Evolutionary conservation across 37 sponge, comb jelly and placozoan species (phyloP), one percentile per base, ranked within the genome.

Genomic region (Haliclona indistincta): DNA sequence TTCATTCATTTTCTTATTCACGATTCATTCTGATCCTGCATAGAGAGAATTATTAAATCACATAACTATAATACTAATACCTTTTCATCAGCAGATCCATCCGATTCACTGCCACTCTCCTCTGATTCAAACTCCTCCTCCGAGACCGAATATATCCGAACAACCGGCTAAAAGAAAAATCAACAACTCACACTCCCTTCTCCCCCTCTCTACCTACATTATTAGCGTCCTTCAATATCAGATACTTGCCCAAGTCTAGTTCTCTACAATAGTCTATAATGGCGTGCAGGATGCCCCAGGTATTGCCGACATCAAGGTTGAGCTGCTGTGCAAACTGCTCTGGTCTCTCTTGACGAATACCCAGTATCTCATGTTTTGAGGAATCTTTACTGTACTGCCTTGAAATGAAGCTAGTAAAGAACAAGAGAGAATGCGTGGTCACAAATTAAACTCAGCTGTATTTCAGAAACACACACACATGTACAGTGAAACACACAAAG

Each of bases 211-310:
- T 22, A 38, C 65, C 5, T 61, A 86, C 94, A 92, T 93, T 91
- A 56, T 91, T 94, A 22, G 97, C 91, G 34, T 97, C 97, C 78
- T 97, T 97, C 62, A 94, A 58, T 25, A 97, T 84, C 20, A 91
- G 77, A 44, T 94, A 94, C 61, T 97, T 97, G 5, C 92, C 91
- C 15, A 79, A 67, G 4, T 66, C 53, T 22, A 56, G 41, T 23
- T 75, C 76, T 19, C 63, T 35, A 64, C 86, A 90, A 23, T 43
- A 60, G 47, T 98, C 96, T 40, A 98, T 86, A 56, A 98, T 78
- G 43, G 95, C 91, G 11, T 81, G 76, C 47, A 98, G 75, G 10
- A 98, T 73, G 3, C 99, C 99, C 99, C 99, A 98, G 29, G 91
- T 83, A 67, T 98, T 98, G 76, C 64, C 58, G 38, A 98, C 64